Evolutionary conservation across 64 coral and sea anemone genomes (phyloP).

Genomic region (Montipora foliosa): DNA sequence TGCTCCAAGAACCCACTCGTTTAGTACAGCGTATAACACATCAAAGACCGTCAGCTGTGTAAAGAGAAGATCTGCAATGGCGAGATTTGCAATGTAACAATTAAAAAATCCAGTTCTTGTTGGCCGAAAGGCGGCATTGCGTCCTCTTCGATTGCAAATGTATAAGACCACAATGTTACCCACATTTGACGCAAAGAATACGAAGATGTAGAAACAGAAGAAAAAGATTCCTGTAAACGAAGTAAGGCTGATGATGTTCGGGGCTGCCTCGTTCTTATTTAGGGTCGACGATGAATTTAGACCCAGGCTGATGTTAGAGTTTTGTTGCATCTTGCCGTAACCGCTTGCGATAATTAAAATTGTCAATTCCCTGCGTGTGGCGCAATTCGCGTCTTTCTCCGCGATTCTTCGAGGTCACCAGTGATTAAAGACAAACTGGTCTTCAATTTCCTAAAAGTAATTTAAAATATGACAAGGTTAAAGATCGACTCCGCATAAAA

Average conservation of each 20-base stretch:
- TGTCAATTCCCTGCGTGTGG: background rate
- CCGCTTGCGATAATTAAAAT: too few relatives aligned
- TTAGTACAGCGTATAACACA: slow-evolving; percentile 12
- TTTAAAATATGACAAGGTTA: background rate
- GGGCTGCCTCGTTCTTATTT: background rate
- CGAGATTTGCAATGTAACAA: slow-evolving; percentile 76
- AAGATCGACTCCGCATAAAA: background rate
- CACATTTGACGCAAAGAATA: slow-evolving; percentile 55
- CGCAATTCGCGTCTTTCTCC: background rate
- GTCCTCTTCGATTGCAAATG: slow-evolving; percentile 50
- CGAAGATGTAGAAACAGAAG: slow-evolving; percentile 62
- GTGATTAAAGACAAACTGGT: background rate
- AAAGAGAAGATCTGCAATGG: slow-evolving; percentile 76
- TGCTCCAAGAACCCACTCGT: slow-evolving; percentile 46
- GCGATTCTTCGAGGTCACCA: background rate
- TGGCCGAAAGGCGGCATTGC: background rate
- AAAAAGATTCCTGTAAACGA: slow-evolving; percentile 66
- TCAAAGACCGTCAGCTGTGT: slow-evolving; percentile 80
- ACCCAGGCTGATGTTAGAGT: background rate
- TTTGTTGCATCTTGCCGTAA: background rate
- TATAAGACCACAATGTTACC: slow-evolving; percentile 66
- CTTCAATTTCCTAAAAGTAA: background rate
- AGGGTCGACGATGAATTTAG: background rate
- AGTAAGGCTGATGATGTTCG: slow-evolving; percentile 21
- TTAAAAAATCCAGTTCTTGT: slow-evolving; percentile 74